These are phyloP conservation scores for Diabrotica virgifera DNA, from an alignment of 1,140 invertebrate species.

Conservation along the genomic window DNA sequence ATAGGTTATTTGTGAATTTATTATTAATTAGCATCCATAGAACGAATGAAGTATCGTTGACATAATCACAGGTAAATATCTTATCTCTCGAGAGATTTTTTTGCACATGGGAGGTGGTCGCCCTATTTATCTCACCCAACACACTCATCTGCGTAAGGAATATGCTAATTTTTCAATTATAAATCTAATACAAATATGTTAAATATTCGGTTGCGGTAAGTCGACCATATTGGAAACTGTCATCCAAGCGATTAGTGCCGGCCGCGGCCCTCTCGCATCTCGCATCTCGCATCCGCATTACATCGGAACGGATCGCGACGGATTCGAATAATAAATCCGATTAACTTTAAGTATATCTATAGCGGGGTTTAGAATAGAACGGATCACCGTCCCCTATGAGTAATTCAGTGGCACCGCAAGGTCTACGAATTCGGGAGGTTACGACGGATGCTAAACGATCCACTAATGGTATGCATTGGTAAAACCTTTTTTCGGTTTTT, in stretches of 20 bases:
- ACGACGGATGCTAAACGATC: too few relatives aligned
- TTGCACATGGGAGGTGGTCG: too few relatives aligned
- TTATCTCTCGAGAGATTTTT: too few relatives aligned
- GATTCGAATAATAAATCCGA: slow-evolving; percentile 25
- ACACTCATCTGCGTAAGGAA: slow-evolving; percentile 13
- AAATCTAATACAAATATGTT: slow-evolving; percentile 34
- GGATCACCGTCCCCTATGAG: slow-evolving; percentile 7
- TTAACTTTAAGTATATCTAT: slow-evolving; percentile 19
- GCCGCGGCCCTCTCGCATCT: too few relatives aligned
- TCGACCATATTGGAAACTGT: slow-evolving; percentile 30
- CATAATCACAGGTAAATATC: too few relatives aligned
- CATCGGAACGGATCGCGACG: neutral
- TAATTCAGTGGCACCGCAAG: slow-evolving; percentile 12
- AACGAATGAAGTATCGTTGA: too few relatives aligned
- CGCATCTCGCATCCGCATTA: neutral
- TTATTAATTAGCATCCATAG: too few relatives aligned
- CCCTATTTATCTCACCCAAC: too few relatives aligned
- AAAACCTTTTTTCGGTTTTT: too few relatives aligned
- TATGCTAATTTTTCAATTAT: slow-evolving; percentile 35
- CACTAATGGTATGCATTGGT: too few relatives aligned
- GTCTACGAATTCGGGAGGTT: too few relatives aligned
- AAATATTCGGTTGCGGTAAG: slow-evolving; percentile 30
- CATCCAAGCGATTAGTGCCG: slow-evolving; percentile 21
- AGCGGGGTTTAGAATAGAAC: slow-evolving; percentile 18
- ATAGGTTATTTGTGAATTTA: too few relatives aligned